Evolutionary conservation across 2,888 invertebrate species (phyloP), one percentile per base, ranked within the genome.

Genomic region (Podabrus alpinus): DNA sequence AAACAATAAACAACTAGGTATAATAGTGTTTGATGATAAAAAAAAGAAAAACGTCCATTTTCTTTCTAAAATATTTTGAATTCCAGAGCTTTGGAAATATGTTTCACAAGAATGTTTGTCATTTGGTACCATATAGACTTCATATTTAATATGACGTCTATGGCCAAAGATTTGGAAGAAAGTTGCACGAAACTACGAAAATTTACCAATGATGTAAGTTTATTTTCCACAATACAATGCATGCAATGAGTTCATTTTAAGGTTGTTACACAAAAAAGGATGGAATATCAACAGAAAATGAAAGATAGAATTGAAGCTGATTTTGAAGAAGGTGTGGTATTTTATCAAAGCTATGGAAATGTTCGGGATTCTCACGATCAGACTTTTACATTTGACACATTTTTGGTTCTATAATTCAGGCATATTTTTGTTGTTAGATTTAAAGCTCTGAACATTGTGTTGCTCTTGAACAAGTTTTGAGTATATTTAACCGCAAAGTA

Each of bases 281-380:
- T 62, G 17, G 61, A 19, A 11, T 73, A 69, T 25, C 61, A 21
- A 67, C 62, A 69, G 15, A 9, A 60, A n/a, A 15, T 11, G 3
- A n/a, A 68, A 17, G 60, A 29, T 4, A 24, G n/a, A 11, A 59
- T n/a, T 29, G 15, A 68, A 17, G 9, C 60, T 5, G 72, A 72
- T 71, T 89, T 88, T 59, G 86, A 88, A 1, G 89, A 91, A 68
- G 72, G 59, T 45, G 11, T n/a, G n/a, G n/a, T n/a, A n/a, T n/a
- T n/a, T n/a, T n/a, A n/a, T n/a, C 66, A n/a, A n/a, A 15, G 5
- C 21, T 67, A 16, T 16, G 24, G 60, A 69, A 10, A 10, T 59
- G 15, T n/a, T n/a, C n/a, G n/a, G n/a, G n/a, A n/a, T n/a, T n/a
- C n/a, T n/a, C n/a, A n/a, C n/a, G n/a, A n/a, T n/a, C n/a, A n/a